Percentiles rank a stretch among this genome's conserved stretches.
These are phyloP conservation scores for Drosophila kepulauana DNA, from an alignment of 1,140 invertebrate genomes.

Conservation along the genomic window DNA sequence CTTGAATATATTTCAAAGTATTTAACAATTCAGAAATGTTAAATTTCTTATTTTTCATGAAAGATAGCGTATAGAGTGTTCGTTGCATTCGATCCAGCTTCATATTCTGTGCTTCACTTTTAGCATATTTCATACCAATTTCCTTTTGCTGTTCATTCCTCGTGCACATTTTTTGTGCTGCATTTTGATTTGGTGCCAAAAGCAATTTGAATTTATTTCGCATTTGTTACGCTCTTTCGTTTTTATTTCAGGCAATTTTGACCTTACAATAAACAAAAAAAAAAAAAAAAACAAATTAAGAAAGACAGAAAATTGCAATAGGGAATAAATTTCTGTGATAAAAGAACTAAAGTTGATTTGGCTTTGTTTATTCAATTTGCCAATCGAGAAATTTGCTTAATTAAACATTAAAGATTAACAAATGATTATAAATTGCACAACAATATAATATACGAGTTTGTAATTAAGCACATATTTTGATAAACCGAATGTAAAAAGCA, in stretches of 20 bases:
- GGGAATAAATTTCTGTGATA: no score
- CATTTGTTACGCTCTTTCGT: conserved; percentile 25
- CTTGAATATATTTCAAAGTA: no score
- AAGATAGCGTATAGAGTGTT: not conserved
- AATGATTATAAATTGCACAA: no score
- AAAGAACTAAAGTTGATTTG: no score
- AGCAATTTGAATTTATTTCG: conserved; percentile 79
- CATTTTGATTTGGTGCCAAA: conserved; percentile 81
- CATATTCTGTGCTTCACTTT: conserved; percentile 30
- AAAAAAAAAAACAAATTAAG: not conserved
- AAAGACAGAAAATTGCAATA: no score
- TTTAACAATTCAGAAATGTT: no score
- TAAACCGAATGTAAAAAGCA: not conserved
- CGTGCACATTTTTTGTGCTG: conserved; percentile 65
- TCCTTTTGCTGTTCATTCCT: conserved; percentile 47
- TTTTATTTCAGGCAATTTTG: conserved; percentile 67
- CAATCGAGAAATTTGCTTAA: no score
- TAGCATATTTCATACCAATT: conserved; percentile 61
- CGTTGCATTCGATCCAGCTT: not conserved
- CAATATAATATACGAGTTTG: not conserved
- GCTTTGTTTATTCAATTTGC: no score
- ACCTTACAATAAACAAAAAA: conserved; percentile 44
- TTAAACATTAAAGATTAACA: no score
- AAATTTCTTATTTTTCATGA: no score
- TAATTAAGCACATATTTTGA: conserved; percentile 7